Conservation (phyloP, 2,888 invertebrate species). For the Cactoblastis cactorum region DNA sequence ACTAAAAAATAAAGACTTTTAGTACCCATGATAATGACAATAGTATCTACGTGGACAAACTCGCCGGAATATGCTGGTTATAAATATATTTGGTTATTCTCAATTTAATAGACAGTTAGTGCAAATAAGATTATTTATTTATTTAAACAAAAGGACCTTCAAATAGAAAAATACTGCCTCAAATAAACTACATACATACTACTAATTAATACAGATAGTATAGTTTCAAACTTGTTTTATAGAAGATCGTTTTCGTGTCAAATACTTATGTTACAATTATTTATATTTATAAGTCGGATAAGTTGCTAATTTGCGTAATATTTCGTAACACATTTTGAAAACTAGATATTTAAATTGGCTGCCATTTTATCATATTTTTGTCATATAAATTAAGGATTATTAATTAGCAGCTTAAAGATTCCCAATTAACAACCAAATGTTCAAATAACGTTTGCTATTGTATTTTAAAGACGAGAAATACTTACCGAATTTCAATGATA, state of each 20-base stretch:
- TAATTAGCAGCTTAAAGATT: too few relatives aligned
- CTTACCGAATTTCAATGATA: too few relatives aligned
- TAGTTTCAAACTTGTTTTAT: neutral
- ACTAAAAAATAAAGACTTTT: too few relatives aligned
- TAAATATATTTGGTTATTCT: slow-evolving; percentile 24
- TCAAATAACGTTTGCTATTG: too few relatives aligned
- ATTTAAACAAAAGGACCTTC: slow-evolving; percentile 17
- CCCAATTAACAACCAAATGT: too few relatives aligned
- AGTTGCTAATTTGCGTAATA: neutral
- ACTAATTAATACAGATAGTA: neutral
- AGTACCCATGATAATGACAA: too few relatives aligned
- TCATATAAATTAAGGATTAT: too few relatives aligned
- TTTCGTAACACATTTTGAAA: slow-evolving; percentile 2
- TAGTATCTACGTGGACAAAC: too few relatives aligned
- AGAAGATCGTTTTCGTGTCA: neutral
- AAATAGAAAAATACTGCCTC: neutral
- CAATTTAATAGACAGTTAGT: slow-evolving; percentile 30
- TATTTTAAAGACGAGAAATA: too few relatives aligned
- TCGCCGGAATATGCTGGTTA: too few relatives aligned
- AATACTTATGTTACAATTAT: too few relatives aligned
- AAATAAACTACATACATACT: neutral
- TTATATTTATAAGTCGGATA: neutral
- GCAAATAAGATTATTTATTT: slow-evolving; percentile 19
- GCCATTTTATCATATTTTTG: too few relatives aligned
- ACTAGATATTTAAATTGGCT: slow-evolving; percentile 24